Evolutionary conservation across 2,888 invertebrate genomes (phyloP), one percentile per base, ranked within the genome.

Genomic region (Caenorhabditis auriculariae): DNA sequence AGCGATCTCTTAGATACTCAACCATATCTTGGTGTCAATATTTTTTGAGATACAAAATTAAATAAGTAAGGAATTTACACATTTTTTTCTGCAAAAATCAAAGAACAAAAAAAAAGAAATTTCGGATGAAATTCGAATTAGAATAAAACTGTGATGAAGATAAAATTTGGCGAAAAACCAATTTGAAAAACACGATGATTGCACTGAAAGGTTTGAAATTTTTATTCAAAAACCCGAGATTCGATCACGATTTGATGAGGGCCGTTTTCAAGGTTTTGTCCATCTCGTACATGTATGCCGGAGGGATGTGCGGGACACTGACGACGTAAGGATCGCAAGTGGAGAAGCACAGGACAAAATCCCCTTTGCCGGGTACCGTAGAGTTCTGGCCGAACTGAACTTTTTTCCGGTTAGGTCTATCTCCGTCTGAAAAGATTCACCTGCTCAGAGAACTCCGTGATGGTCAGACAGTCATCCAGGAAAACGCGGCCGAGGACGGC

Each of bases 251-350:
- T 24, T 32, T 37, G 15, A 19, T 56, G 51, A 72, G 29, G 5
- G 66, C 51, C 29, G 58, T 32, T n/a, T 58, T 62, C 60, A 69
- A 49, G 24, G 60, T 55, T 42, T 60, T 53, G 50, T 74, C 74
- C 51, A 75, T 45, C 29, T 74, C 69, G 46, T 70, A 72, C 24
- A 74, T 51, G 12, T 54, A 46, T 12, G 48, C 27, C 4, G 60
- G 60, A 0, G 69, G 56, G 37, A 76, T 61, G 45, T 74, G 68
- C 4, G 75, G 75, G 37, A 76, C 59, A 27, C 74, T 47, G 2
- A 61, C 49, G 6, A 63, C 52, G 9, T 74, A 47, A 9, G 69
- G 74, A 17, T 72, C 70, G 32, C 60, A 53, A 0, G 51, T 47
- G 12, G 58, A 55, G 52, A 76, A 71, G 12, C 54, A 53, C 21